Evolutionary conservation across 2,888 invertebrate genomes (phyloP).

Genomic region (Hypomecis atomaria): DNA sequence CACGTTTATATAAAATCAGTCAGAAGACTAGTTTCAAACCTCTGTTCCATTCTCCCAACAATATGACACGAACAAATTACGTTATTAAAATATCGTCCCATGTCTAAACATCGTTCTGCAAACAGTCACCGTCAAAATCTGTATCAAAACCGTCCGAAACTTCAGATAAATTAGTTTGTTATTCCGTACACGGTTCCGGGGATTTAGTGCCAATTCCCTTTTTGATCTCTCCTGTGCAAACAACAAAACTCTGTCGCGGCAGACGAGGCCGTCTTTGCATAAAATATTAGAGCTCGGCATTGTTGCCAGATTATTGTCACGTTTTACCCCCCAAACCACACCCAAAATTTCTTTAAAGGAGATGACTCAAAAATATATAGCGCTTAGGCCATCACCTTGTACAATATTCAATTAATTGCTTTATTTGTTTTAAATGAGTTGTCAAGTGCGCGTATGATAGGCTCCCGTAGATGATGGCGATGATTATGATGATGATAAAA

Average conservation of each 20-base stretch:
- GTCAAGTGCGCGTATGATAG: too few species aligned
- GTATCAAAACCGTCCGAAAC: slow-evolving; percentile 63
- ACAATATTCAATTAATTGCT: too few species aligned
- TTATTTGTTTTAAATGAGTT: too few species aligned
- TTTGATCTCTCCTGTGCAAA: slow-evolving; percentile 78
- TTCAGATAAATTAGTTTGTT: slow-evolving; percentile 75
- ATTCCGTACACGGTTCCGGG: slow-evolving; percentile 71
- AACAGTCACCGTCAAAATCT: slow-evolving; percentile 45
- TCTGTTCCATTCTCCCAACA: too few species aligned
- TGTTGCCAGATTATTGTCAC: too few species aligned
- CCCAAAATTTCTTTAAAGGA: too few species aligned
- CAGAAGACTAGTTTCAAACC: background rate
- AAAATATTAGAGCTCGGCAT: slow-evolving; percentile 65
- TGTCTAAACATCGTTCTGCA: slow-evolving; percentile 10
- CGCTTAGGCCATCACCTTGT: too few species aligned
- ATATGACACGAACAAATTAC: too few species aligned
- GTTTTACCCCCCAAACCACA: too few species aligned
- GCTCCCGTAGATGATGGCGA: too few species aligned
- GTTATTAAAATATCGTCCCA: slow-evolving; percentile 4
- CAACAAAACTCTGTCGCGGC: slow-evolving; percentile 72
- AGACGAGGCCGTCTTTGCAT: slow-evolving; percentile 75
- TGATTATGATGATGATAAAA: too few species aligned
- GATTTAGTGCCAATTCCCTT: slow-evolving; percentile 81
- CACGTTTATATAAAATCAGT: background rate
- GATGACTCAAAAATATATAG: too few species aligned